phyloP scores from a whole-genome alignment of 2,797 vertebrate species.

The Chloroceryle inda region DNA sequence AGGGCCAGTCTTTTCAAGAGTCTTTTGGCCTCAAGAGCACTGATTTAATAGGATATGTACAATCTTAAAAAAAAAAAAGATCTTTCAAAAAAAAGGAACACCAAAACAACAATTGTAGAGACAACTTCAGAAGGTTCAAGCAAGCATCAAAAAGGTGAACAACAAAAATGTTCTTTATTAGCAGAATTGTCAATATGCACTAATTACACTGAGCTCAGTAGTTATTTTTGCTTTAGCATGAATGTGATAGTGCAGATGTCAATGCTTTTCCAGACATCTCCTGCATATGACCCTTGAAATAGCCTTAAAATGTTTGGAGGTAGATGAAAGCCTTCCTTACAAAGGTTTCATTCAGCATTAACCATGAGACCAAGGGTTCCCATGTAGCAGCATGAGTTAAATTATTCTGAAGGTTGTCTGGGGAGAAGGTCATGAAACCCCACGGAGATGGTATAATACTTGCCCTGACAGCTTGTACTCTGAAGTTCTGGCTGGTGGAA shows the following conservation, averaged over 20 bases:
- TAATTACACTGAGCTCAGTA: background rate
- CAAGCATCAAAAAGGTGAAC: background rate
- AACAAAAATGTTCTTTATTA: background rate
- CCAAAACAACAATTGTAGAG: background rate
- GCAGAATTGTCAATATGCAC: background rate
- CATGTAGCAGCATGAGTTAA: background rate
- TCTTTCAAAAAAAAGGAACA: background rate
- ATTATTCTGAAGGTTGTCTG: background rate
- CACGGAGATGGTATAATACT: background rate
- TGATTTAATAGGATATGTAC: background rate
- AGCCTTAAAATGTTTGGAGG: background rate
- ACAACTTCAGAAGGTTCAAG: background rate
- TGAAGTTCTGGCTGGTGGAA: background rate
- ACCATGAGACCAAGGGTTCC: background rate
- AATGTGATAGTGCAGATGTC: background rate
- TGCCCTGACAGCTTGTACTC: background rate
- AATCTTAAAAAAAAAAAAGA: background rate
- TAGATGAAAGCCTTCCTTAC: background rate
- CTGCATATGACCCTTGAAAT: background rate
- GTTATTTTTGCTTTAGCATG: background rate
- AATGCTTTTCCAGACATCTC: background rate
- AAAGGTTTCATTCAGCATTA: background rate
- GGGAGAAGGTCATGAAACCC: background rate
- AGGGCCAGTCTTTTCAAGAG: background rate
- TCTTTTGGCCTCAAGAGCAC: background rate